A percentile compares a stretch with the other conserved stretches of the same genome.
These are phyloP conservation scores for Clarias pachynema DNA, from an alignment of 2,797 vertebrate species.

Conservation along the genomic window DNA sequence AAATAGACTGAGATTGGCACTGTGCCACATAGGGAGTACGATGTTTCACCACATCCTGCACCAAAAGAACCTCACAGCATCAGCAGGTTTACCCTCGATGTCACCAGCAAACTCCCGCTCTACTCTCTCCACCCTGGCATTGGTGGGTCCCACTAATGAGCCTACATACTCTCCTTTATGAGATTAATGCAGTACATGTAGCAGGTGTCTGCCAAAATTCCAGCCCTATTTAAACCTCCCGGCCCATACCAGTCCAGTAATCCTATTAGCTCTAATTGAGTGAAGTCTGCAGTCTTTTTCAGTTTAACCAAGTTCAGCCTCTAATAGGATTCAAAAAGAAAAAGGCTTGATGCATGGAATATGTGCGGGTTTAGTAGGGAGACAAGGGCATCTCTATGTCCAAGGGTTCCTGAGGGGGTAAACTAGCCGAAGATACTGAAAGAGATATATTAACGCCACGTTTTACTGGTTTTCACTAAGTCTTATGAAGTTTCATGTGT, in stretches of 20 bases:
- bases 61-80: slow-evolving; percentile 1
- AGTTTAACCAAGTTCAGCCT: slow-evolving; percentile 89
- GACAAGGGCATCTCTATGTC: slow-evolving; percentile 41
- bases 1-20: slow-evolving; percentile 22
- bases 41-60: neutral
- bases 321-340: slow-evolving; percentile 87
- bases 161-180: slow-evolving; percentile 80
- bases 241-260: slow-evolving; percentile 86
- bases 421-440: slow-evolving; percentile 31
- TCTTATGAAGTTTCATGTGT: neutral
- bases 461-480: neutral
- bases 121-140: slow-evolving; percentile 48
- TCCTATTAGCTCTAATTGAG: slow-evolving; percentile 96
- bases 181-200: slow-evolving; percentile 83
- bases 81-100: neutral
- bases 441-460: neutral
- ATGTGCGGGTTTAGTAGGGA: slow-evolving; percentile 67
- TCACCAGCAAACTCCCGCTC: slow-evolving; percentile 21
- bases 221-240: slow-evolving; percentile 85
- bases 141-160: slow-evolving; percentile 49
- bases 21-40: neutral
- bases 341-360: slow-evolving; percentile 72
- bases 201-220: slow-evolving; percentile 87
- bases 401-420: slow-evolving; percentile 28
- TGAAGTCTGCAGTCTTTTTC: slow-evolving; percentile 87